phyloP scores from a whole-genome alignment of 2,888 invertebrate species.

The Leptinotarsa haldemani region DNA sequence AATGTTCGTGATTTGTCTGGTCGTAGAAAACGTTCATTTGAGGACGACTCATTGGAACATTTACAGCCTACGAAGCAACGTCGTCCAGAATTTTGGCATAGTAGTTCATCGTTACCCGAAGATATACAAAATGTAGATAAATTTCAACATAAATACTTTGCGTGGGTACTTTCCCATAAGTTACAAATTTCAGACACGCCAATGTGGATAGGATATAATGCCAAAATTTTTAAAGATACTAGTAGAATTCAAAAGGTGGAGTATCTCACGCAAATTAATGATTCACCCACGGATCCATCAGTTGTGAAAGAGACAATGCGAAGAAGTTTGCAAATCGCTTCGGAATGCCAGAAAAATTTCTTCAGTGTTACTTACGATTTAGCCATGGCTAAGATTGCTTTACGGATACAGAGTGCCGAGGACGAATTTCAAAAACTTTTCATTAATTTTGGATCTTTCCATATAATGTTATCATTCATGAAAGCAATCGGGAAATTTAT shows the following conservation, averaged over 20 bases:
- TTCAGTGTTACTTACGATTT: constrained; percentile 56
- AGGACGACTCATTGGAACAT: constrained; percentile 40
- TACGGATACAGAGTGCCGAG: constrained; percentile 44
- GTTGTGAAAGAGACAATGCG: constrained; percentile 52
- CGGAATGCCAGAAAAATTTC: constrained; percentile 46
- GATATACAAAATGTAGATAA: not conserved
- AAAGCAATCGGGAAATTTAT: constrained; percentile 55
- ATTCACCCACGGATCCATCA: constrained; percentile 52
- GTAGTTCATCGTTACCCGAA: not conserved
- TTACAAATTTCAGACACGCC: constrained; percentile 15
- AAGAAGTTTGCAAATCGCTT: constrained; percentile 46
- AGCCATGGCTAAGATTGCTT: constrained; percentile 52
- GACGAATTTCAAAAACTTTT: constrained; percentile 35
- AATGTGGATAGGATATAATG: constrained; percentile 26
- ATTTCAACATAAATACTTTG: constrained; percentile 4
- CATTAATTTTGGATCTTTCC: constrained; percentile 39
- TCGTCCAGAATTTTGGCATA: constrained; percentile 39
- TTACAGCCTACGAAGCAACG: constrained; percentile 33
- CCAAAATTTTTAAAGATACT: constrained; percentile 33
- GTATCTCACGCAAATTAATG: constrained; percentile 55
- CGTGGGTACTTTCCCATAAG: constrained; percentile 4
- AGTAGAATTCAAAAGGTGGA: constrained; percentile 48
- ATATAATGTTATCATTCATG: constrained; percentile 45
- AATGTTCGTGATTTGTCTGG: constrained; percentile 40
- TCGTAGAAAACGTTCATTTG: constrained; percentile 46